Conservation (phyloP, 1,140 invertebrate genomes). For the Drosophila seguyi region DNA sequence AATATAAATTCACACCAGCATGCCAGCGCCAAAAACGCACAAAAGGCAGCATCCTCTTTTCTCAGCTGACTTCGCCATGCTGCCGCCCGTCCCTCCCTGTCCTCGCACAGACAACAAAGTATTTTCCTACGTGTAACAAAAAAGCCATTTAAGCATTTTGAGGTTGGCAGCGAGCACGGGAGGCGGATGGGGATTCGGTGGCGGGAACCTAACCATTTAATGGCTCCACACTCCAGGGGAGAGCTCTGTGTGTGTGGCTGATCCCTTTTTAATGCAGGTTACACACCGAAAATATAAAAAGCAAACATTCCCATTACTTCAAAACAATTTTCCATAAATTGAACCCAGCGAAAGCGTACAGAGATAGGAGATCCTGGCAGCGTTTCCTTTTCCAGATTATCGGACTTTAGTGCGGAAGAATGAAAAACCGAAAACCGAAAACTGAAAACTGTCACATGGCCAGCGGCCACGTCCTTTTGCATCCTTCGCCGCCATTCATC, state of each 20-base stretch:
- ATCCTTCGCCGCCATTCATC: conserved; percentile 35
- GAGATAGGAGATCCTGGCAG: conserved; percentile 12
- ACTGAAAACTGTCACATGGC: conserved; percentile 39
- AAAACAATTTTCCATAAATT: conserved; percentile 84
- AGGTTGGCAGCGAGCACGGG: conserved; percentile 56
- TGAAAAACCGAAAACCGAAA: conserved; percentile 10
- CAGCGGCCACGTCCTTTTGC: conserved; percentile 33
- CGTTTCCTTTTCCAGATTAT: conserved; percentile 33
- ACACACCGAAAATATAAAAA: conserved; percentile 40
- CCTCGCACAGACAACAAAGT: conserved; percentile 72
- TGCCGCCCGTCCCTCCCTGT: neutral
- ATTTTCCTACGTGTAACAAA: conserved; percentile 84
- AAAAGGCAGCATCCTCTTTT: conserved; percentile 45
- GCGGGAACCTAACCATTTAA: conserved; percentile 78
- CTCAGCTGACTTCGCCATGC: conserved; percentile 6
- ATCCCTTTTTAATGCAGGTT: conserved; percentile 80
- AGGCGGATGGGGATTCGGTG: conserved; percentile 23
- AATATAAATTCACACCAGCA: conserved; percentile 83
- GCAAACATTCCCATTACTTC: conserved; percentile 72
- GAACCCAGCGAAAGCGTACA: conserved; percentile 50
- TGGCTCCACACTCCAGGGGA: conserved; percentile 61
- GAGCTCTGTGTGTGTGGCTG: conserved; percentile 36
- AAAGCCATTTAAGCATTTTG: conserved; percentile 84
- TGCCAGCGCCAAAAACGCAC: conserved; percentile 73
- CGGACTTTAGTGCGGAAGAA: conserved; percentile 16